Conservation (phyloP, 2,113 vertebrate species). For the Rhinoderma darwinii region DNA sequence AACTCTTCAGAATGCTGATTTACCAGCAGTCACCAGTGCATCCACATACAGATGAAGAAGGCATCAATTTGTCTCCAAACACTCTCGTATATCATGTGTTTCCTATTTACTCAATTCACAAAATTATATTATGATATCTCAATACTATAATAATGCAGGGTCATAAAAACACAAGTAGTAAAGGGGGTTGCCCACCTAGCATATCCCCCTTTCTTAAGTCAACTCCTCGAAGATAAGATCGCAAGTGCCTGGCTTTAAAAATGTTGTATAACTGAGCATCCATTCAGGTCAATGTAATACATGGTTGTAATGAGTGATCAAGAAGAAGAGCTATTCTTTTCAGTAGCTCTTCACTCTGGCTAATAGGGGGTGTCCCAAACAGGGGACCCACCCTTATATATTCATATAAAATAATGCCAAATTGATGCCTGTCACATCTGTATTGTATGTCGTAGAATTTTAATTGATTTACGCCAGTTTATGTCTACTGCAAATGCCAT, state of each 20-base stretch:
- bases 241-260: neutral
- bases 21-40: neutral
- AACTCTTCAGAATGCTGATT: neutral
- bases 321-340: neutral
- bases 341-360: neutral
- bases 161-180: too few relatives aligned
- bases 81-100: neutral
- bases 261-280: neutral
- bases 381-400: neutral
- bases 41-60: neutral
- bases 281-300: neutral
- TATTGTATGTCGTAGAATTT: neutral
- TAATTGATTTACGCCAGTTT: neutral
- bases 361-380: neutral
- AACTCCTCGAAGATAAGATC: neutral
- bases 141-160: too few relatives aligned
- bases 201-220: neutral
- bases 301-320: neutral
- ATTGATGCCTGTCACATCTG: neutral
- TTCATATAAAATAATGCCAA: neutral
- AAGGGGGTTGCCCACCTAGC: neutral
- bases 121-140: too few relatives aligned
- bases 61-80: neutral
- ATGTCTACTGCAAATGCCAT: neutral
- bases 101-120: neutral